Percentiles rank a stretch among this genome's conserved stretches.
These are phyloP conservation scores for Nesometra sesokonis DNA, from an alignment of 35 echinoderm and acorn worm species.

Conservation along the genomic window DNA sequence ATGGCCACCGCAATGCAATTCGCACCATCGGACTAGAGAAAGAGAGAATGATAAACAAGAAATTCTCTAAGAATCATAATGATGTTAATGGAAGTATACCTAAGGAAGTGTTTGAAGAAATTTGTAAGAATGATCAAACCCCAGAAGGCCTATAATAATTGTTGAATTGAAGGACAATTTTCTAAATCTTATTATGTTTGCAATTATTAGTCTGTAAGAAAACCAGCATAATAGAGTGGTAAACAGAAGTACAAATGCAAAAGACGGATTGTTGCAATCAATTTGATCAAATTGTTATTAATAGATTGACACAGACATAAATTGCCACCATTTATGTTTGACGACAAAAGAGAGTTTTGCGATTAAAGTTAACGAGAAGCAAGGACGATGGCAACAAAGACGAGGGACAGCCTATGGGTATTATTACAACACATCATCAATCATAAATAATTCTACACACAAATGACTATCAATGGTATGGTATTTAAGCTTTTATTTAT, in stretches of 20 bases:
- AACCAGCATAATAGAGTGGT: neutral
- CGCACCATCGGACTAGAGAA: too few species aligned
- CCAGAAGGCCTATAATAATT: too few species aligned
- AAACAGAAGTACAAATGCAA: neutral
- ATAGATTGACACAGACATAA: neutral
- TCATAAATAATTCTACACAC: neutral
- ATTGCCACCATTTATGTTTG: neutral
- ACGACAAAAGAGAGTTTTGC: neutral
- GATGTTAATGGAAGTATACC: too few species aligned
- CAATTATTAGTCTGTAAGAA: too few species aligned
- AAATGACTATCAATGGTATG: neutral
- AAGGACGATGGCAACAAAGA: neutral
- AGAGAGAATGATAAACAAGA: too few species aligned
- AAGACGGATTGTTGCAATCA: neutral
- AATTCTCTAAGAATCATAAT: too few species aligned
- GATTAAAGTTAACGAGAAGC: neutral
- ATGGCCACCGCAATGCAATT: too few species aligned
- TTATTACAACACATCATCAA: neutral
- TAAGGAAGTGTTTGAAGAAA: too few species aligned
- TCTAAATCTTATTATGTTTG: too few species aligned
- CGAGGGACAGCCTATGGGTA: neutral
- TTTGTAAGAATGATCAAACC: too few species aligned
- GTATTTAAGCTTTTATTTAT: neutral
- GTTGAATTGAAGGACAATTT: too few species aligned
- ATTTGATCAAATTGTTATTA: neutral